Percentiles rank a stretch among this genome's conserved stretches.
These are phyloP conservation scores for Tetheella fluctuosa DNA, from an alignment of 2,888 invertebrate genomes.

Conservation along the genomic window DNA sequence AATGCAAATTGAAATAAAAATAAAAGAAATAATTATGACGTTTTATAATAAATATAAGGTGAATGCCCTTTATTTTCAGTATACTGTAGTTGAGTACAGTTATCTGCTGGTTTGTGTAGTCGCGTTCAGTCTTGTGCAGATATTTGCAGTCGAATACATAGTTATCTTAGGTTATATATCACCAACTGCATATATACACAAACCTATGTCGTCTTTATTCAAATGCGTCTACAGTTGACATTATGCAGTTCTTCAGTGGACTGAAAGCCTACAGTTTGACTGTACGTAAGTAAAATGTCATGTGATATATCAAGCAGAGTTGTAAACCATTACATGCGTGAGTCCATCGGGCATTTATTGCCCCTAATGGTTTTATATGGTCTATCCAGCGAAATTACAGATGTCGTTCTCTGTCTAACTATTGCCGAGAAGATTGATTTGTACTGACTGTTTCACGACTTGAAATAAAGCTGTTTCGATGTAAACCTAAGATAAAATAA, in stretches of 20 bases:
- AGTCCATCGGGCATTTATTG: constrained; percentile 61
- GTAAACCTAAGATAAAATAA: neutral
- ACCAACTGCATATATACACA: neutral
- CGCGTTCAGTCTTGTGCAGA: neutral
- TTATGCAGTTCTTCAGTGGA: neutral
- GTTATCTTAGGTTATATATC: no score
- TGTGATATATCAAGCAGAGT: constrained; percentile 51
- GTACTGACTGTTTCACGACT: constrained; percentile 25
- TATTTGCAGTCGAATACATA: no score
- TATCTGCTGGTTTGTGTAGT: neutral
- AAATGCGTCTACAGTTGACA: neutral
- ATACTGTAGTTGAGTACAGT: no score
- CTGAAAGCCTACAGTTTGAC: neutral
- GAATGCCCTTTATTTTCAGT: neutral
- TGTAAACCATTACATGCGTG: constrained; percentile 58
- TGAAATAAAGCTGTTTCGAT: neutral
- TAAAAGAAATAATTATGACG: no score
- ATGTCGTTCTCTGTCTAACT: constrained; percentile 45
- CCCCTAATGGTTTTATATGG: constrained; percentile 66
- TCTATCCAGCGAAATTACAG: constrained; percentile 57
- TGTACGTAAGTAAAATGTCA: constrained; percentile 21
- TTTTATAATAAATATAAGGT: no score
- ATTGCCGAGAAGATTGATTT: constrained; percentile 49
- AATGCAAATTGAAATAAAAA: no score
- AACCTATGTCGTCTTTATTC: neutral